Evolutionary conservation across 2,888 invertebrate species (phyloP), one percentile per base, ranked within the genome.

Genomic region (Diaphora mendica): DNA sequence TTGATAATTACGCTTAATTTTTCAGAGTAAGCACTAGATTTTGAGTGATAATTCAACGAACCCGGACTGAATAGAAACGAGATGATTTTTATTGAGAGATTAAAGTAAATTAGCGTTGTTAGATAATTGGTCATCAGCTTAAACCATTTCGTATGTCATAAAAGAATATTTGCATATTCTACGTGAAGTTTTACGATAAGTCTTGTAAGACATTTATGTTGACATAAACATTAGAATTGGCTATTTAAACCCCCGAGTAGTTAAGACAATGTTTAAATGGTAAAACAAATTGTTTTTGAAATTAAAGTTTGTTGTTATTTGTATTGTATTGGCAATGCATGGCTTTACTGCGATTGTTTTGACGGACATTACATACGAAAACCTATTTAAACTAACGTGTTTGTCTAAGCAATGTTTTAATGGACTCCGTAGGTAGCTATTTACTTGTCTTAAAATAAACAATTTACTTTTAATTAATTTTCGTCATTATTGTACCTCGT

Each of bases 161-260:
- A 71, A 74, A 35, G 76, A 17, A 35, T 72, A 79, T 81, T 82
- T 81, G 77, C 78, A 81, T 80, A 80, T 68, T 75, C 55, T 39
- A 72, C 44, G 13, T 71, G 64, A 55, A 8, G 48, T 59, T 68
- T 68, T 70, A 74, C 68, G 67, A 68, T 71, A 68, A 64, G 30
- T 74, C 64, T 39, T 68, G 71, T 70, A 59, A 26, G 26, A n/a
- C 55, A 70, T 62, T 72, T 64, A 69, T 67, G 70, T 74, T 71
- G 73, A 73, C 73, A 65, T 69, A 42, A 69, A 73, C 71, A 66
- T 26, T 26, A 70, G 44, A 70, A 70, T 70, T 48, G 35, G 44
- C n/a, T 44, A 70, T 72, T 68, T 26, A 7, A 64, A 55, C 30
- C 23, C 39, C 17, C 23, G 13, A 59, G 23, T 42, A 66, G 42